Evolutionary conservation across 2,888 invertebrate genomes (phyloP).

Genomic region (Salticus scenicus): DNA sequence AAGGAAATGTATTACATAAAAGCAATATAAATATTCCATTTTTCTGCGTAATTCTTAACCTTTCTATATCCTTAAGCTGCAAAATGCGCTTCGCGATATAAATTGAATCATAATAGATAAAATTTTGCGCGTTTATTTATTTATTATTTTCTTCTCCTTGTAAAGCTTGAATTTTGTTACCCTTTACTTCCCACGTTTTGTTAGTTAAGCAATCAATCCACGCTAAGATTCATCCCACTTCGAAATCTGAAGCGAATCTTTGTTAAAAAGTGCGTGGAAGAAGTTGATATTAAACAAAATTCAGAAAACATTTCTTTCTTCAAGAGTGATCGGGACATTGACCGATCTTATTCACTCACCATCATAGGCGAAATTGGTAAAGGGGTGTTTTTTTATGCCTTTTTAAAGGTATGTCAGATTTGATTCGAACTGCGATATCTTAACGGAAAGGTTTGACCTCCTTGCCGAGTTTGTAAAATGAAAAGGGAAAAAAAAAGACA

Average conservation of each 20-base stretch:
- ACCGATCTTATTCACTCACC: background rate
- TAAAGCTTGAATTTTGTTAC: no score
- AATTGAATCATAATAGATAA: no score
- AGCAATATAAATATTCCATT: no score
- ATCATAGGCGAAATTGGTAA: background rate
- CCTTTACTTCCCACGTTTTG: background rate
- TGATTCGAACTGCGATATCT: background rate
- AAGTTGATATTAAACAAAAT: background rate
- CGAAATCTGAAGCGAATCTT: background rate
- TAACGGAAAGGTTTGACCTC: background rate
- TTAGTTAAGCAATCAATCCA: background rate
- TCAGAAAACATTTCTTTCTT: background rate
- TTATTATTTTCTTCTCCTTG: no score
- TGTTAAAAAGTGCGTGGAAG: background rate
- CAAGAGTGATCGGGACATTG: background rate
- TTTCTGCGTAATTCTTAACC: no score
- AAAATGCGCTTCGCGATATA: no score
- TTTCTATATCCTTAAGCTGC: no score
- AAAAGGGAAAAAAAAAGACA: background rate
- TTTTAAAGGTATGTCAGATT: background rate
- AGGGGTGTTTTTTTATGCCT: background rate
- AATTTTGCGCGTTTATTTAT: no score
- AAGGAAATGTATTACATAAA: no score
- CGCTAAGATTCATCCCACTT: background rate
- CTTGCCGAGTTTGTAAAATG: background rate